Conservation (phyloP, 1,140 invertebrate species). For the Manduca sexta region DNA sequence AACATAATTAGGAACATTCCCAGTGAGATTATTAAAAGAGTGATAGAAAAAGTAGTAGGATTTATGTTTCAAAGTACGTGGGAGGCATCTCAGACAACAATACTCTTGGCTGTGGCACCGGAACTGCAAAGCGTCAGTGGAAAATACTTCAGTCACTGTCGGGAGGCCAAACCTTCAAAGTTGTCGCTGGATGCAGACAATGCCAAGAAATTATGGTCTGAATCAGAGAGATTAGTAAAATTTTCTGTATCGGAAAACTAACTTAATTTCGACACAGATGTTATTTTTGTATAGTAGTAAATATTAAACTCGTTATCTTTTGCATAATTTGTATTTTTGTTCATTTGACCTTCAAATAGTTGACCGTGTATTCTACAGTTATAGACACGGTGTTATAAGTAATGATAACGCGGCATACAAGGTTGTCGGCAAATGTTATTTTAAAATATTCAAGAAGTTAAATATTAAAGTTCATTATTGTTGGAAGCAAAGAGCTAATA, state of each 20-base stretch:
- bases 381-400: neutral
- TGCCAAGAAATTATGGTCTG: conserved; percentile 62
- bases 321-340: no score
- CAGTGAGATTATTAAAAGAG: conserved; percentile 31
- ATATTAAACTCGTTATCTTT: no score
- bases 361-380: neutral
- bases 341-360: neutral
- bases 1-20: conserved; percentile 87
- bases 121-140: conserved; percentile 73
- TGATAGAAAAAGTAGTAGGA: conserved; percentile 38
- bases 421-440: no score
- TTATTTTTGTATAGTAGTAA: no score
- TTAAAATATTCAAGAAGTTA: no score
- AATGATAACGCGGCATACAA: no score
- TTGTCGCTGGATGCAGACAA: conserved; percentile 51
- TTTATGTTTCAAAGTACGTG: conserved; percentile 62
- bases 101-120: conserved; percentile 74
- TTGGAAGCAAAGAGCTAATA: no score
- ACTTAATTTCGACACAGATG: no score
- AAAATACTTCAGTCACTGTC: conserved; percentile 76
- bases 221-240: conserved; percentile 65
- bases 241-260: conserved; percentile 18
- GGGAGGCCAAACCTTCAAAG: conserved; percentile 46
- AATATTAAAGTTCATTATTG: no score
- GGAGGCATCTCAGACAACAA: conserved; percentile 76